Percentiles rank a stretch among this genome's conserved stretches.
Evolutionary conservation across 2,797 vertebrate genomes (phyloP).

Genomic region (Neostethus bicornis): DNA sequence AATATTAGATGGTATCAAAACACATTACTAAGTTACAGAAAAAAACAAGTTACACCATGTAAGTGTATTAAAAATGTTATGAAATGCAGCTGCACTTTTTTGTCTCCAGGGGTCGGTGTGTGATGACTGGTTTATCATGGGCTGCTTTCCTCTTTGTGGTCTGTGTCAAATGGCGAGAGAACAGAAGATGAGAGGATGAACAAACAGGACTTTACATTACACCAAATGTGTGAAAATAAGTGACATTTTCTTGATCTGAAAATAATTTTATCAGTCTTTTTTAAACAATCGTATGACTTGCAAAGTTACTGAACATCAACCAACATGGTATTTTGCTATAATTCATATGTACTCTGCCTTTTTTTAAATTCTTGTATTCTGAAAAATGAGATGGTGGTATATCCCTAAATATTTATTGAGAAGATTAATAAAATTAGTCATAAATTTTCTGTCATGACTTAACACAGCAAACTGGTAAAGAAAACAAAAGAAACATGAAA

Average conservation of each 20-base stretch:
- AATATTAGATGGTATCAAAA: not conserved
- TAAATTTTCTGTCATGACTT: conserved; percentile 4
- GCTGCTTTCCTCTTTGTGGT: conserved; percentile 74
- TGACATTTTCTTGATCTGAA: not conserved
- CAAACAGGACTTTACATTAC: not conserved
- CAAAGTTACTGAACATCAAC: too few relatives aligned
- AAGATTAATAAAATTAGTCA: not conserved
- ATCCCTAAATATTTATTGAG: not conserved
- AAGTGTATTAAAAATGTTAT: not conserved
- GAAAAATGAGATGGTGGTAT: not conserved
- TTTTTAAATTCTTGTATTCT: not conserved
- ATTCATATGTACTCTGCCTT: not conserved
- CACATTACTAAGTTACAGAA: not conserved
- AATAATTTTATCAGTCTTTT: not conserved
- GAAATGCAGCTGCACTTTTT: conserved; percentile 12
- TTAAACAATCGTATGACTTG: not conserved
- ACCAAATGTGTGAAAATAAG: not conserved
- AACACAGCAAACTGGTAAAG: not conserved
- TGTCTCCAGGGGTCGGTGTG: conserved; percentile 79
- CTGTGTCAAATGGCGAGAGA: conserved; percentile 83
- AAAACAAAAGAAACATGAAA: not conserved
- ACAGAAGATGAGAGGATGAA: conserved; percentile 73
- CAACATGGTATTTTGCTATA: not conserved
- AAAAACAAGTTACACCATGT: not conserved
- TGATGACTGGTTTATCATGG: conserved; percentile 81